Evolutionary conservation across 2,113 vertebrate species (phyloP).

Genomic region (Thymallus thymallus): DNA sequence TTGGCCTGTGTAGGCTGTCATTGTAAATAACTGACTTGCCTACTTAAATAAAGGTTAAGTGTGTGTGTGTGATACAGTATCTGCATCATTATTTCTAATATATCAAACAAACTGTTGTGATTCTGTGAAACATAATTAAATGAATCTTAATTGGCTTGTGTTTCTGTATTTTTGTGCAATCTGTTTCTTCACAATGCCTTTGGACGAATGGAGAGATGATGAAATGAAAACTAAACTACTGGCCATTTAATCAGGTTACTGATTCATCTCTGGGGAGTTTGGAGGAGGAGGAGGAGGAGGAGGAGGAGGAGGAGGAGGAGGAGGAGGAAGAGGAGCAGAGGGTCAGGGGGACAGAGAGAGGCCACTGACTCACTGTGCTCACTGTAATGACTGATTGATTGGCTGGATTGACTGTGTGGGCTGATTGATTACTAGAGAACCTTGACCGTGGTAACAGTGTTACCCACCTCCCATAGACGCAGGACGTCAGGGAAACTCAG

Average conservation of each 20-base stretch:
- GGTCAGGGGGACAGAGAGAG: not conserved
- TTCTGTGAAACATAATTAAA: not conserved
- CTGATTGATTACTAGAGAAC: too few relatives aligned
- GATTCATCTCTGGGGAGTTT: not conserved
- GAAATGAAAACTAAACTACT: not conserved
- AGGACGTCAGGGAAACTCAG: slow-evolving; percentile 94
- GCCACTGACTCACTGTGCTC: not conserved
- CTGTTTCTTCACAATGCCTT: too few relatives aligned
- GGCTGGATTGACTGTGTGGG: not conserved
- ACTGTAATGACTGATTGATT: not conserved
- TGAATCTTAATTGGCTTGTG: not conserved
- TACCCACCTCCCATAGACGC: slow-evolving; percentile 91
- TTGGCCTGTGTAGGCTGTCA: too few relatives aligned
- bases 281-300: not conserved
- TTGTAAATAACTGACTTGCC: too few relatives aligned
- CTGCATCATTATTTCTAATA: not conserved
- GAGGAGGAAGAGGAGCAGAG: not conserved
- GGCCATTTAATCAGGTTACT: not conserved
- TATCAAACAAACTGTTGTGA: not conserved
- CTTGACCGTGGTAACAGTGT: not conserved
- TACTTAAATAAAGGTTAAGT: too few relatives aligned
- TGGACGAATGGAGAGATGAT: too few relatives aligned
- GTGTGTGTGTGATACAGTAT: not conserved
- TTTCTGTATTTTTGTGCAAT: too few relatives aligned
- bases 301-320: too few relatives aligned